Base-by-base conservation (phyloP, 2,888 invertebrate genomes). In the Drosophila lacicola region DNA sequence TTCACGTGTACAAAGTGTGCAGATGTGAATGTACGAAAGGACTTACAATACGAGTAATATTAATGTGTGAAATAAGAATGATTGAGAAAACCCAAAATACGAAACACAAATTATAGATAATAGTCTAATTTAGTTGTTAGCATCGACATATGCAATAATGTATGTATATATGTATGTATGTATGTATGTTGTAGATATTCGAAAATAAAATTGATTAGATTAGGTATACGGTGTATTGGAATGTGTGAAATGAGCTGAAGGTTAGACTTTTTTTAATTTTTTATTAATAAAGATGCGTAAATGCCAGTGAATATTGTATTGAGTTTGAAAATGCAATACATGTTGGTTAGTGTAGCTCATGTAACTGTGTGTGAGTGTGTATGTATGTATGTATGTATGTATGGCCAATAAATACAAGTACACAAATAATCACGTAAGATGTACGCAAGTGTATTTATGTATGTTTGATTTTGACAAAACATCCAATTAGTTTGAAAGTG, bases 401-500 rank as follows among this genome's bases (percentile, higher is more conserved):
- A n/a, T 55, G 41, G 37, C 37, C 11, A 58, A 53, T 58, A 54
- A 53, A 70, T 51, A 42, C 50, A 37, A 25, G 14, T 49, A 66
- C 46, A 62, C 19, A 55, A 55, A 71, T 51, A 25, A 51, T 37
- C 25, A 25, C 25, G 25, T 25, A 25, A 25, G 8, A 29, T 29
- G 29, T 44, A 44, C 19, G 19, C 13, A 21, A 29, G 36, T 51
- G 10, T 37, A 10, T 37, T 39, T 63, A 47, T 71, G 42, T 33
- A 21, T 62, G 34, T 54, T 39, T 44, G 60, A 57, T 29, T 41
- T 19, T 37, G 55, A 33, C 33, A 21, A 37, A 61, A 61, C 44
- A 58, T 58, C 36, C 33, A 51, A 57, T 62, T 62, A 62, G 49
- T 46, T 44, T 54, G 55, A 25, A 36, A 36, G 44, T 55, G 55